These are phyloP conservation scores for Philopotamus ludificatus DNA, from an alignment of 1,140 invertebrate species.

Conservation along the genomic window DNA sequence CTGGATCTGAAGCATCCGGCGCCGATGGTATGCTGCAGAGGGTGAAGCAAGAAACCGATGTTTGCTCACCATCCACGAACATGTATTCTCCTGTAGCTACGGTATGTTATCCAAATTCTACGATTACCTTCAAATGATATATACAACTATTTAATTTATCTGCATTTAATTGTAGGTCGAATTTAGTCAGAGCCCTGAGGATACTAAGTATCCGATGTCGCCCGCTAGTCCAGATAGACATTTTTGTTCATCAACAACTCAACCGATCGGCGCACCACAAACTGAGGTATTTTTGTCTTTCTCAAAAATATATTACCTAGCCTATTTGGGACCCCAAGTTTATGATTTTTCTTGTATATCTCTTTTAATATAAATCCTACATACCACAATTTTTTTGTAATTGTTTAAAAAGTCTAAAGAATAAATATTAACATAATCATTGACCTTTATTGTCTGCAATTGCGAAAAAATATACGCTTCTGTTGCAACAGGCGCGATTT, in stretches of 20 bases:
- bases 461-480: too few species aligned
- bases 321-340: too few species aligned
- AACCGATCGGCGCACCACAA: conserved; percentile 59
- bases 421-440: too few species aligned
- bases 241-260: conserved; percentile 77
- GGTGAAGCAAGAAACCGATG: conserved; percentile 40
- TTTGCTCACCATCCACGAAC: conserved; percentile 40
- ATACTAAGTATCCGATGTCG: conserved; percentile 44
- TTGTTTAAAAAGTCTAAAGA: too few species aligned
- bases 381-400: too few species aligned
- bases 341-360: too few species aligned
- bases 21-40: conserved; percentile 28
- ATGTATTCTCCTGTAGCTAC: conserved; percentile 40
- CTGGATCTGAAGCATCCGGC: conserved; percentile 10
- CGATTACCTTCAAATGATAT: neutral
- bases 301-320: neutral
- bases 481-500: too few species aligned
- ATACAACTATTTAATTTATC: neutral
- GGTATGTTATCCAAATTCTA: conserved; percentile 29
- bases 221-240: conserved; percentile 75
- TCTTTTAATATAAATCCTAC: too few species aligned
- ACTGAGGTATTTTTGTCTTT: conserved; percentile 31
- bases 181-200: conserved; percentile 39
- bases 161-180: conserved; percentile 33
- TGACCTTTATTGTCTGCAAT: too few species aligned